Evolutionary conservation across 1,140 invertebrate genomes (phyloP).

Genomic region (Rhynchophorus ferrugineus): DNA sequence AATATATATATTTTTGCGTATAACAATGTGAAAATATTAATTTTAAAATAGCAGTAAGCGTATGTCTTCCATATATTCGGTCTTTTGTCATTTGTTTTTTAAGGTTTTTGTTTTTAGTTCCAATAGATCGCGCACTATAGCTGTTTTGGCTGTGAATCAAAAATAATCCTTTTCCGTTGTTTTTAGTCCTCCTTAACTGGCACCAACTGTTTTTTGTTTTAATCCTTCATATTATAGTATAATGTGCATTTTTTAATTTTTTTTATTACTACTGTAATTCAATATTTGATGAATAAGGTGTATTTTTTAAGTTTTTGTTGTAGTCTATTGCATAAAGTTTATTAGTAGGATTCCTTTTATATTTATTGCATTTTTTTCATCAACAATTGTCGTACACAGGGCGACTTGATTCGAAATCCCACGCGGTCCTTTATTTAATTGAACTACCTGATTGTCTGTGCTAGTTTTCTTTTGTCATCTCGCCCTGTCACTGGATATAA

Average conservation of each 20-base stretch:
- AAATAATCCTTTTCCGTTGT: not conserved
- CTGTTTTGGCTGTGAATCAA: not conserved
- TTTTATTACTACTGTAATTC: no score
- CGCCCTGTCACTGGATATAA: not conserved
- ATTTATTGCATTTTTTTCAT: not conserved
- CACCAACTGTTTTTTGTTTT: not conserved
- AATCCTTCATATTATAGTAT: not conserved
- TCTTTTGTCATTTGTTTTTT: slow-evolving; percentile 6
- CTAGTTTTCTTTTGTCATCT: not conserved
- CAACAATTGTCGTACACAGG: not conserved
- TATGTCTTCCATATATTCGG: slow-evolving; percentile 28
- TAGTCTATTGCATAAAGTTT: slow-evolving; percentile 5
- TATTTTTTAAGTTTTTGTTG: slow-evolving; percentile 6
- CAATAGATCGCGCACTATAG: not conserved
- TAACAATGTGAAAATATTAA: slow-evolving; percentile 4
- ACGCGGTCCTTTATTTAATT: not conserved
- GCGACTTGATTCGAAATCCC: not conserved
- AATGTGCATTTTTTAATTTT: no score
- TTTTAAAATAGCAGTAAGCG: slow-evolving; percentile 19
- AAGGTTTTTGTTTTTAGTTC: slow-evolving; percentile 1
- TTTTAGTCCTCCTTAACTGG: not conserved
- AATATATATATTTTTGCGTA: slow-evolving; percentile 24
- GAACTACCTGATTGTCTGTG: not conserved
- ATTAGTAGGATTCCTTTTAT: not conserved
- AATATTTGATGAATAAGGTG: not conserved